These are phyloP conservation scores for Palythoa caribaeorum DNA, from an alignment of 92 coral and sea anemone species.

Conservation along the genomic window DNA sequence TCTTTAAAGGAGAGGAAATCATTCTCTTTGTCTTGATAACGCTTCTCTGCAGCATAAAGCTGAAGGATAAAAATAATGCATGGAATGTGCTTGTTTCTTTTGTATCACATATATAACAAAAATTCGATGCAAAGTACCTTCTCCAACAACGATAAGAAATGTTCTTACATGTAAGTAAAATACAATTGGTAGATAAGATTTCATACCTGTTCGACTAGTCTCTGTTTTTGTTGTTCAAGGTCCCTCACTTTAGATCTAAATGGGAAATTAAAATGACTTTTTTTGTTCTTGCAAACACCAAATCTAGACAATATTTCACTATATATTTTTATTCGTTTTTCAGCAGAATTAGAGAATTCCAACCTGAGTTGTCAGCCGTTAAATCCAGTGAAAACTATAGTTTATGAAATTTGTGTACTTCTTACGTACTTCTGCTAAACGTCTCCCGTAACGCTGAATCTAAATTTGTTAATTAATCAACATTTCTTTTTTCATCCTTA, in stretches of 20 bases:
- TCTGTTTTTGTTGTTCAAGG: constrained; percentile 86
- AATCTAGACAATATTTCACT: too few species aligned
- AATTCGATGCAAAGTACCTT: not conserved
- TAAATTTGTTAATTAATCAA: too few species aligned
- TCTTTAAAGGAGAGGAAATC: constrained; percentile 94
- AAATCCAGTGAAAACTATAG: too few species aligned
- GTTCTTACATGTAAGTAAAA: not conserved
- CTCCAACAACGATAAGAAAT: not conserved
- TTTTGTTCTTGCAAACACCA: not conserved
- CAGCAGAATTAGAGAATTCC: too few species aligned
- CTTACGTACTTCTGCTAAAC: too few species aligned
- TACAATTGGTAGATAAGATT: not conserved
- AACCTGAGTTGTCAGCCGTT: too few species aligned
- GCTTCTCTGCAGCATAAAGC: constrained; percentile 94
- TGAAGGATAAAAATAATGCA: constrained; percentile 6
- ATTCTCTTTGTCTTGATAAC: constrained; percentile 89
- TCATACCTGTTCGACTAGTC: constrained; percentile 89
- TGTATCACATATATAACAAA: not conserved
- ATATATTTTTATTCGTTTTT: too few species aligned
- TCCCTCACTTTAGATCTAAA: constrained; percentile 86
- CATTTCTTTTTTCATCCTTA: too few species aligned
- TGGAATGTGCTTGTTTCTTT: not conserved
- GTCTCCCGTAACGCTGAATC: too few species aligned
- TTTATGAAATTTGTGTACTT: too few species aligned
- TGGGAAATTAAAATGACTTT: not conserved